Evolutionary conservation across 2,797 vertebrate species (phyloP).

Genomic region (Brotula barbata): DNA sequence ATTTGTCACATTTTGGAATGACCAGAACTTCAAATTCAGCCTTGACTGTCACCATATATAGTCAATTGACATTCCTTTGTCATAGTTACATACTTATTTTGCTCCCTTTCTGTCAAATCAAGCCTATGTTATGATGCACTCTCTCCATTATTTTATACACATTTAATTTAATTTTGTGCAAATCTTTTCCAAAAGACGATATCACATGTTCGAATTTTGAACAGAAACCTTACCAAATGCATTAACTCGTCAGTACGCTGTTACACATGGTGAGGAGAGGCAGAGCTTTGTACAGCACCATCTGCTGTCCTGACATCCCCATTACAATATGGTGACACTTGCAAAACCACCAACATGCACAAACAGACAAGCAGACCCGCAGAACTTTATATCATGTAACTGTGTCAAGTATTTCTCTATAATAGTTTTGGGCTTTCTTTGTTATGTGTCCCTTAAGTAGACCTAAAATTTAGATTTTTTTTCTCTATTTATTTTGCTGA

Average conservation of each 20-base stretch:
- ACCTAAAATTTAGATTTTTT: slow-evolving; percentile 6
- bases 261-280: background rate
- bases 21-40: too few species aligned
- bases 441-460: too few species aligned
- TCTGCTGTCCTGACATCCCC: slow-evolving; percentile 66
- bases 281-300: slow-evolving; percentile 69
- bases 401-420: slow-evolving; percentile 53
- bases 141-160: too few species aligned
- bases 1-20: too few species aligned
- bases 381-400: slow-evolving; percentile 45
- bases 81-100: too few species aligned
- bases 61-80: too few species aligned
- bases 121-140: too few species aligned
- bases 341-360: slow-evolving; percentile 32
- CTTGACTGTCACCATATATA: too few species aligned
- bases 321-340: slow-evolving; percentile 55
- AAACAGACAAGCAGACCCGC: slow-evolving; percentile 35
- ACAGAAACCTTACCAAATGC: background rate
- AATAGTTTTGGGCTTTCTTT: slow-evolving; percentile 14
- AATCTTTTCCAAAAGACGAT: too few species aligned
- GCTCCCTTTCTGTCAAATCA: too few species aligned
- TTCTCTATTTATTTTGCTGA: slow-evolving; percentile 35
- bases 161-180: too few species aligned
- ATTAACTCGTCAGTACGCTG: background rate
- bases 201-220: background rate